Evolutionary conservation across 2,797 vertebrate species (phyloP).

Genomic region (Silurus lanzhouensis): DNA sequence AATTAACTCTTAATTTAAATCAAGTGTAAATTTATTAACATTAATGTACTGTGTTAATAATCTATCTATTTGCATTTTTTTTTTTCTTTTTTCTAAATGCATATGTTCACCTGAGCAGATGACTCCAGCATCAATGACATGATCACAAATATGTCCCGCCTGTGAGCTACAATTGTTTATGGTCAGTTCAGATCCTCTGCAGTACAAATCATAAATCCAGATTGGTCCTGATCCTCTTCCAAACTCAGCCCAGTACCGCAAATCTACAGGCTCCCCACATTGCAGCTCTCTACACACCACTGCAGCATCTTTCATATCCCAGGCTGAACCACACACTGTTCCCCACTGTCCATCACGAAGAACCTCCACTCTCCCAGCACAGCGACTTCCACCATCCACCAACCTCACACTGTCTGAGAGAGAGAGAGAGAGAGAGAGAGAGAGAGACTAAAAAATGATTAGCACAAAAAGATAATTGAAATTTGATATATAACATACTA

Average conservation of each 20-base stretch:
- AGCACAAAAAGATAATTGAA: too few species aligned
- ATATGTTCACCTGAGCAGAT: too few species aligned
- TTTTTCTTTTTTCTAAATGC: too few species aligned
- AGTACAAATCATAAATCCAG: background rate
- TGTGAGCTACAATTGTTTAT: background rate
- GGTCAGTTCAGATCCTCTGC: background rate
- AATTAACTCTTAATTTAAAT: too few species aligned
- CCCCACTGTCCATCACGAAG: conserved; percentile 28
- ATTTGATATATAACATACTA: too few species aligned
- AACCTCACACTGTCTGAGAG: conserved; percentile 13
- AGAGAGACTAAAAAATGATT: too few species aligned
- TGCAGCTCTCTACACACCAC: conserved; percentile 26
- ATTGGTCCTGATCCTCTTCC: conserved; percentile 15
- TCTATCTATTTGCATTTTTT: too few species aligned
- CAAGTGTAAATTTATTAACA: too few species aligned
- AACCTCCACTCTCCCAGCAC: conserved; percentile 41
- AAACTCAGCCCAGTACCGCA: background rate
- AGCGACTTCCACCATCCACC: conserved; percentile 7
- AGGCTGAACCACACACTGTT: conserved; percentile 36
- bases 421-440: background rate
- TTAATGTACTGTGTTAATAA: too few species aligned
- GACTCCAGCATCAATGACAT: too few species aligned
- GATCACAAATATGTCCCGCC: background rate
- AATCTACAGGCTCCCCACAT: background rate
- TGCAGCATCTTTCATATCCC: conserved; percentile 3